These are phyloP conservation scores for Pterobdella sp. DNA, from an alignment of 2,888 invertebrate genomes.

Conservation along the genomic window DNA sequence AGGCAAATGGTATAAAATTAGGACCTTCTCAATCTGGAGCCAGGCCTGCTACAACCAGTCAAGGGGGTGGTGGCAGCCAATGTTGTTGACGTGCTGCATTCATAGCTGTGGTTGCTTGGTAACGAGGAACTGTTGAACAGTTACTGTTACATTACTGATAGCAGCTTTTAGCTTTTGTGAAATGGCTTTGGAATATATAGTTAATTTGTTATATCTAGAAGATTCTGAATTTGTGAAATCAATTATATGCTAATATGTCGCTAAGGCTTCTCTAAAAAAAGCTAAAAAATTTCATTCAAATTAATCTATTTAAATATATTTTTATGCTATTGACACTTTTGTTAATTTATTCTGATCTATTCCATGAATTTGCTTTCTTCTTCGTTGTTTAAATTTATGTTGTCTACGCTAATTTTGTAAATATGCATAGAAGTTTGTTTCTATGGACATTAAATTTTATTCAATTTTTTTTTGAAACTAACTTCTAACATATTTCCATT, in stretches of 20 bases:
- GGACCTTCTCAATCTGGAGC: conserved; percentile 95
- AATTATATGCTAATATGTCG: neutral
- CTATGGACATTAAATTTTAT: neutral
- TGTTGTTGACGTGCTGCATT: conserved; percentile 58
- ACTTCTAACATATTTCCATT: too few species aligned
- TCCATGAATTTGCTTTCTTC: conserved; percentile 1
- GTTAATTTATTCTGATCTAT: neutral
- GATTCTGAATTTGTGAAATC: neutral
- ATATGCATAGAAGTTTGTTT: neutral
- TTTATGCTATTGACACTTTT: neutral
- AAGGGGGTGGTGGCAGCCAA: conserved; percentile 70
- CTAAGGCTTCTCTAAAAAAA: neutral
- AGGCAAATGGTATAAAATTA: conserved; percentile 99
- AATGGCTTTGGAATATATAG: neutral
- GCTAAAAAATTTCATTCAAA: neutral
- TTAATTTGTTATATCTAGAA: neutral
- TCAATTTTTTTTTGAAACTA: too few species aligned
- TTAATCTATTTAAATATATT: neutral
- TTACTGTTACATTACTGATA: too few species aligned
- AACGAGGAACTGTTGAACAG: too few species aligned
- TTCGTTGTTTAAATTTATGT: neutral
- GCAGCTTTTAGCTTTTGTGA: too few species aligned
- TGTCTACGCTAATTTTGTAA: conserved; percentile 4
- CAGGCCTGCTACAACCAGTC: conserved; percentile 69
- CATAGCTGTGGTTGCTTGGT: neutral